phyloP scores from a whole-genome alignment of 2,797 vertebrate genomes.

The Peromyscus melanophrys region DNA sequence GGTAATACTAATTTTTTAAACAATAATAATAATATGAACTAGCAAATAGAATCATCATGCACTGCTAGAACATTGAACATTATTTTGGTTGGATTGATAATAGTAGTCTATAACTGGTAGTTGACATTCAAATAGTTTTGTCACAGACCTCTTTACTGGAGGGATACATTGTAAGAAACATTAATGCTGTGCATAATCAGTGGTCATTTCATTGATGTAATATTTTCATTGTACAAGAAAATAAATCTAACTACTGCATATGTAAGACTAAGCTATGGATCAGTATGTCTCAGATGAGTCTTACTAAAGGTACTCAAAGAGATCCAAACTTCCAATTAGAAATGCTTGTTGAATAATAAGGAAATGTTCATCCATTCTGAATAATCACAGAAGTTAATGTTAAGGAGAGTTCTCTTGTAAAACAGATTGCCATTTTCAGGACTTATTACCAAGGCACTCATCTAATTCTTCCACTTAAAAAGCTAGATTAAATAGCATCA shows the following conservation, averaged over 20 bases:
- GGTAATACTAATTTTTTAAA: conserved; percentile 28
- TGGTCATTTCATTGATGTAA: no score
- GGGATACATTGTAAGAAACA: no score
- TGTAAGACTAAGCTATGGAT: no score
- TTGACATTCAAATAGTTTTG: no score
- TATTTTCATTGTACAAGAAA: no score
- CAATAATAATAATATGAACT: conserved; percentile 57
- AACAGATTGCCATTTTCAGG: conserved; percentile 39
- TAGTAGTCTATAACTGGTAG: no score
- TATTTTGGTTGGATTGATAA: no score
- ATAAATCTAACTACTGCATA: no score
- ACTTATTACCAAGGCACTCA: conserved; percentile 11
- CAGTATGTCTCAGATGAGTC: no score
- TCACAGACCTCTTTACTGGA: no score
- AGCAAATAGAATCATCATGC: neutral
- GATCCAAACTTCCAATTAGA: neutral
- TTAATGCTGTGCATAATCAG: no score
- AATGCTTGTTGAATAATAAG: conserved; percentile 22
- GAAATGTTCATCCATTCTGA: conserved; percentile 37
- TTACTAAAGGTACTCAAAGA: no score
- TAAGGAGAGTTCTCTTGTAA: conserved; percentile 45
- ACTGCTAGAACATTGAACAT: neutral
- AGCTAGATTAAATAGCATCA: conserved; percentile 15
- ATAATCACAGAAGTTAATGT: conserved; percentile 21
- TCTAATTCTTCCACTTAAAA: conserved; percentile 2